phyloP scores from a whole-genome alignment of 2,888 invertebrate species.

The Villa cingulata region DNA sequence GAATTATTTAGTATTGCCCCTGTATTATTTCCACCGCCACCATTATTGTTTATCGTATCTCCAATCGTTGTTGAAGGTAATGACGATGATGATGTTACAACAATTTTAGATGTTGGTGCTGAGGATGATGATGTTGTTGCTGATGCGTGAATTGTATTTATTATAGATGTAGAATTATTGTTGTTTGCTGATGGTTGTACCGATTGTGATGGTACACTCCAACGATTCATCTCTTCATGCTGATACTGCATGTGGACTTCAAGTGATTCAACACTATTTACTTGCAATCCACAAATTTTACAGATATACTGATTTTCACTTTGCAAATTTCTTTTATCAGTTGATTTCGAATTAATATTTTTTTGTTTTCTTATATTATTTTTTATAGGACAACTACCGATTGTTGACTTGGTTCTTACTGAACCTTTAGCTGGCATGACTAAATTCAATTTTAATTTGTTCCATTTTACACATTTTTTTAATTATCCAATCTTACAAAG shows the following conservation, averaged over 20 bases:
- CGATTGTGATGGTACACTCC: constrained; percentile 13
- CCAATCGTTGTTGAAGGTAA: not conserved
- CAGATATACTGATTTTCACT: constrained; percentile 30
- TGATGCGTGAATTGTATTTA: not conserved
- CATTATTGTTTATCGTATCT: not conserved
- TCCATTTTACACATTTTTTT: not conserved
- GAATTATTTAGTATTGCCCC: not conserved
- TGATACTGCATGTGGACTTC: constrained; percentile 70
- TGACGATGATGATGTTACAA: not conserved
- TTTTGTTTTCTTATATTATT: too few species aligned
- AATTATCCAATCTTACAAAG: not conserved
- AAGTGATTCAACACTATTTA: constrained; percentile 62
- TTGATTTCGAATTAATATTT: too few species aligned
- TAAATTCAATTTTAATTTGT: not conserved
- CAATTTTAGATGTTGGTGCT: not conserved
- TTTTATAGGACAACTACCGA: not conserved
- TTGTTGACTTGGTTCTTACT: not conserved
- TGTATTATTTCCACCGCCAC: not conserved
- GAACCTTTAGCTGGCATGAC: not conserved
- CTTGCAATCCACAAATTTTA: constrained; percentile 59
- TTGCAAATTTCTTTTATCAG: not conserved
- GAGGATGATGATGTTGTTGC: constrained; percentile 4
- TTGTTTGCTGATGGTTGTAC: constrained; percentile 3
- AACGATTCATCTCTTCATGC: constrained; percentile 45
- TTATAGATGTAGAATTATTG: constrained; percentile 2